Conservation (phyloP, 1,140 invertebrate genomes). For the Eciton burchellii region DNA sequence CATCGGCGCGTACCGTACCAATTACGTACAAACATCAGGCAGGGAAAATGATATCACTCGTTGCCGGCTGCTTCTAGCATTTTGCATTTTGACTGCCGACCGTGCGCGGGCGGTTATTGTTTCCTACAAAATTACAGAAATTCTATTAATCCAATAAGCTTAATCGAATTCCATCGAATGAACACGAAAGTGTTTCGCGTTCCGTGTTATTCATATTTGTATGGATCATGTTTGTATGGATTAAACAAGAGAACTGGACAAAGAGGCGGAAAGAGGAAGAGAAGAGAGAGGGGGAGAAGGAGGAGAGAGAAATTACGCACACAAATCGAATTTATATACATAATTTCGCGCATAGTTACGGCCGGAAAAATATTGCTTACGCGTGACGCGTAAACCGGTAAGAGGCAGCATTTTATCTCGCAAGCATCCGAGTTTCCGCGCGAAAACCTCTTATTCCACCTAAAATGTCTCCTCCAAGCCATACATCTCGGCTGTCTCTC, state of each 20-base stretch:
- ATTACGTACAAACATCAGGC: conserved; percentile 28
- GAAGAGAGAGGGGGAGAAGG: too few relatives aligned
- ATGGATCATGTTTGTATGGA: not conserved
- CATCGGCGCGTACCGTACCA: not conserved
- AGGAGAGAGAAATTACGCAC: not conserved
- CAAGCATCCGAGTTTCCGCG: conserved; percentile 28
- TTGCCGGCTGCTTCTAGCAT: not conserved
- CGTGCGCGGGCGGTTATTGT: not conserved
- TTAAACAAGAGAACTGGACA: too few relatives aligned
- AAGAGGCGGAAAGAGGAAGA: too few relatives aligned
- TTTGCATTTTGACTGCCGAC: not conserved
- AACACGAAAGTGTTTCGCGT: not conserved
- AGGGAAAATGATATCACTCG: conserved; percentile 2
- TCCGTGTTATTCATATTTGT: not conserved
- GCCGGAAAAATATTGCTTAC: not conserved
- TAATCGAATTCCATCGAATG: not conserved
- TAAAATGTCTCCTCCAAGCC: conserved; percentile 54
- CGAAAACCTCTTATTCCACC: conserved; percentile 51
- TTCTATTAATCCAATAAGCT: not conserved
- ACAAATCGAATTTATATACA: not conserved
- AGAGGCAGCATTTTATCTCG: conserved; percentile 24
- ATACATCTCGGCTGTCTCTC: conserved; percentile 65
- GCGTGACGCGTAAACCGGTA: not conserved
- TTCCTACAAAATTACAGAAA: not conserved
- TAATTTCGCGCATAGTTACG: not conserved